Evolutionary conservation across 1,140 invertebrate species (phyloP), one percentile per base, ranked within the genome.

Genomic region (Drosophila nigromelanica): DNA sequence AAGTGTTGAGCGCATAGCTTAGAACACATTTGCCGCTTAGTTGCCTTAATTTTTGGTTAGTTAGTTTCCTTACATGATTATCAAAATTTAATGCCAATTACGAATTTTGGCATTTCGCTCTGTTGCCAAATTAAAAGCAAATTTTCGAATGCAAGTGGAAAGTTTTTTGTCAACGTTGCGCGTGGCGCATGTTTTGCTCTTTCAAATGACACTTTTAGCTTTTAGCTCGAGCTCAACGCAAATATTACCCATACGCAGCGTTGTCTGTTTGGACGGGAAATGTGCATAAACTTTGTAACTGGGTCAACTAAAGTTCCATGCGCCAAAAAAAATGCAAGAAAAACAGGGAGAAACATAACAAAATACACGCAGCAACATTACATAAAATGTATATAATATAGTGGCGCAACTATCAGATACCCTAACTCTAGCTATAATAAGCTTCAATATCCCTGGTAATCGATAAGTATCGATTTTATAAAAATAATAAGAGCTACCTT

Each of bases 201-300:
- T 60, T 39, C 37, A 50, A 54, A 60, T 76, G 58, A 48, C 58
- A 64, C 50, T 70, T 77, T 63, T 72, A 75, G 56, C 56, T 66
- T 77, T 73, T 51, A 4, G 8, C 50, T 55, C 27, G 48, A 69
- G 58, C 51, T 43, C 59, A 33, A 56, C 24, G 59, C 72, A 74
- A 74, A 73, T 58, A 89, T 82, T 82, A 87, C 78, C 60, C 83
- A 87, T 89, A 89, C 82, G 82, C 82, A 67, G 48, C 43, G 79
- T 76, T 87, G 82, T 82, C 83, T 85, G 68, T 69, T 73, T 58
- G 63, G 37, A 64, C 58, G 56, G 56, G 61, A 64, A 72, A 56
- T 72, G 61, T 72, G 64, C 71, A 73, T 62, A 73, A 69, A 73
- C 51, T 73, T 73, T 73, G 58, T 37, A 73, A 69, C 64, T 73